Conservation (phyloP, 2,113 vertebrate genomes). For the Ceratotherium simum region DNA sequence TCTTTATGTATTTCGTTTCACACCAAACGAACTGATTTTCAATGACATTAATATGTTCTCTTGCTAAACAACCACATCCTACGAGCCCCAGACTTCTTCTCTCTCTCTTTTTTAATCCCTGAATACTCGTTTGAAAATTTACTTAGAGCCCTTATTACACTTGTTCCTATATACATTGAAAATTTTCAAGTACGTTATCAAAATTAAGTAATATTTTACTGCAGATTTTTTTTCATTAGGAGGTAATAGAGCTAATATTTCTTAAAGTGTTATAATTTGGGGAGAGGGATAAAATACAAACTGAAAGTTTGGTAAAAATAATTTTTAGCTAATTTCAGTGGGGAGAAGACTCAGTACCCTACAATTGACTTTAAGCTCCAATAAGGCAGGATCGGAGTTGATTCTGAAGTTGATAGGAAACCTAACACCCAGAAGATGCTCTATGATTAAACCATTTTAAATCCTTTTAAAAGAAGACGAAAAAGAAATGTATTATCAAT, state of each 20-base stretch:
- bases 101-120: neutral
- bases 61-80: neutral
- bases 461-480: neutral
- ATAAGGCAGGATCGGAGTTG: neutral
- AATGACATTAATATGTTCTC: neutral
- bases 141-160: conserved; percentile 3
- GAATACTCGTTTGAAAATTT: conserved; percentile 46
- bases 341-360: neutral
- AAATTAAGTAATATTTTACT: conserved; percentile 64
- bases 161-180: conserved; percentile 33
- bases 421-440: neutral
- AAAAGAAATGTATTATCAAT: neutral
- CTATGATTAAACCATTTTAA: neutral
- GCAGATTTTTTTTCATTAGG: neutral
- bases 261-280: neutral
- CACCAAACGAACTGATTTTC: conserved; percentile 47
- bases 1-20: neutral
- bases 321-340: neutral
- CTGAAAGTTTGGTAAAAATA: neutral
- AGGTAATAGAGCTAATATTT: neutral
- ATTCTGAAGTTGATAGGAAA: neutral
- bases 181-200: neutral
- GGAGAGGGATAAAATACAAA: neutral
- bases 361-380: neutral
- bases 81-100: neutral